Evolutionary conservation across 1,140 invertebrate genomes (phyloP).

Genomic region (Kradibia gibbosae): DNA sequence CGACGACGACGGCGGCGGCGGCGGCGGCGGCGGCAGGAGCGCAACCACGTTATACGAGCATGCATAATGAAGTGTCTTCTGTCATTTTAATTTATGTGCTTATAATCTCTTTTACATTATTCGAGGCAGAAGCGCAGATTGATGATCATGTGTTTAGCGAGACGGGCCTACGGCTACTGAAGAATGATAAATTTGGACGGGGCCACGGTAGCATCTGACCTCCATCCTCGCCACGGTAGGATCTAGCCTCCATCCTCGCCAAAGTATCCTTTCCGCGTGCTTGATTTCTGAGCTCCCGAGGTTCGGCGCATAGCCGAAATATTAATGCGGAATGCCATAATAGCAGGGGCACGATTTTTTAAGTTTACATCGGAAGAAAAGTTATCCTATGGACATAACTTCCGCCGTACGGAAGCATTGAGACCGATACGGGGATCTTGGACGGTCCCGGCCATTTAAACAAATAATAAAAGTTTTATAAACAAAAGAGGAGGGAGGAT

Average conservation of each 20-base stretch:
- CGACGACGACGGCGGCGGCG: constrained; percentile 13
- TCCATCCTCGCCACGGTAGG: neutral
- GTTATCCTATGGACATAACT: constrained; percentile 43
- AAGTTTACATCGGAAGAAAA: constrained; percentile 38
- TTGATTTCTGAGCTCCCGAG: too few relatives aligned
- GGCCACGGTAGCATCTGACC: neutral
- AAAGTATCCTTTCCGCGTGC: too few relatives aligned
- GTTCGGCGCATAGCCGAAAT: constrained; percentile 56
- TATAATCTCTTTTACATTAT: constrained; percentile 63
- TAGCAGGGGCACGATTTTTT: constrained; percentile 37
- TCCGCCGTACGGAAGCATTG: neutral
- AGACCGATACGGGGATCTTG: neutral
- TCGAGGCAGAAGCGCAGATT: constrained; percentile 57
- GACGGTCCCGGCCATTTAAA: neutral
- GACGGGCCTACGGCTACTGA: constrained; percentile 69
- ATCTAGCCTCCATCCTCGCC: neutral
- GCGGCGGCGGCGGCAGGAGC: constrained; percentile 56
- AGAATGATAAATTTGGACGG: constrained; percentile 69
- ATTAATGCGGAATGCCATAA: constrained; percentile 37
- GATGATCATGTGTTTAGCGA: constrained; percentile 66
- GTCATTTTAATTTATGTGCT: constrained; percentile 67
- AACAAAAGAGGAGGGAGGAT: neutral
- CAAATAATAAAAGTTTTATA: constrained; percentile 44
- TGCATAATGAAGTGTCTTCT: constrained; percentile 68
- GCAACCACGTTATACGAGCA: constrained; percentile 56